Base-by-base conservation (phyloP, 2,797 vertebrate species). In the Anniella stebbinsi region DNA sequence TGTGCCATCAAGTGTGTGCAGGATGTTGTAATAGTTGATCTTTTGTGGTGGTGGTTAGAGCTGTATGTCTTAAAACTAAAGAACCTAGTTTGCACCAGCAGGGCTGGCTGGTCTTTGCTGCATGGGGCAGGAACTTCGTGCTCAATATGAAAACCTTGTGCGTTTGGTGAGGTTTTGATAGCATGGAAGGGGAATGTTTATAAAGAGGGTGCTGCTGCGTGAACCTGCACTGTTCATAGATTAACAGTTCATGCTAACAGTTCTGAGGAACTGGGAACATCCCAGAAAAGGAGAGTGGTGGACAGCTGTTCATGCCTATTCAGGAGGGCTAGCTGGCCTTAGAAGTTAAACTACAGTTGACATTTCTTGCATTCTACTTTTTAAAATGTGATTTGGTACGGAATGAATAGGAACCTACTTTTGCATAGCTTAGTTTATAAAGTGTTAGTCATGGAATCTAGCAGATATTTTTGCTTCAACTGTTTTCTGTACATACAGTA, bases 1-100 rank as follows among this genome's bases (percentile, higher is more conserved):
- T 88, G 91, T 93, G 82, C 66, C 33, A 41, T 87, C 10, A 45
- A 87, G 83, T 86, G 89, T 89, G 30, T 80, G 86, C 91, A 92
- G 82, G n/a, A 45, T 87, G 88, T 93, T 93, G 82, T 48, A 87
- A 66, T 77, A 6, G 13, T 30, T 63, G 36, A 41, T 66, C 9
- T 63, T 75, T 13, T 57, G 54, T 45, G 17, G 18, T 84, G 63
- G 38, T 69, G 12, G 41, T 45, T 84, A 63, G 18, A 77, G 48
- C 5, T 67, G 73, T 28, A 25, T n/a, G 10, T 78, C 9, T 86
- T 57, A 73, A 82, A 88, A 88, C 6, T 11, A 21, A 77, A 18
- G 9, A 51, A 45, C 5, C 21, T 51, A 67, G 6, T 77, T 48
- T 63, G 15, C 6, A 48, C 54, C n/a, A 28, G 23, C 4, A 63